phyloP scores from a whole-genome alignment of 2,113 vertebrate species.

The Aplodontia rufa region DNA sequence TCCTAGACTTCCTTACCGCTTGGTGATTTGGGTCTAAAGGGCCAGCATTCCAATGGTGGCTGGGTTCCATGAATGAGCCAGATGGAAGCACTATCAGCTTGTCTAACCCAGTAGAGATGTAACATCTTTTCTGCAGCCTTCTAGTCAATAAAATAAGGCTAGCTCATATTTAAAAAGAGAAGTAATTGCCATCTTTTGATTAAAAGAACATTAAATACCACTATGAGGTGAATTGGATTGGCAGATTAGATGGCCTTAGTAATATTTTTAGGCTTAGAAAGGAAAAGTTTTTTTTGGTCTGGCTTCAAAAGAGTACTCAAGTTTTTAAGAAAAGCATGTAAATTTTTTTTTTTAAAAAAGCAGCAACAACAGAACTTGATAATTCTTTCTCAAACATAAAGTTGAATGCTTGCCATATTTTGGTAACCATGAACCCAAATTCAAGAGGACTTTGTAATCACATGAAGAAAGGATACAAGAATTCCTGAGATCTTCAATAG shows the following conservation, averaged over 20 bases:
- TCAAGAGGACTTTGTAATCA: neutral
- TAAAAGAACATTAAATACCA: neutral
- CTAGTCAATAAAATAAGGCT: neutral
- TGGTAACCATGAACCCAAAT: neutral
- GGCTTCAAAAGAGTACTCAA: neutral
- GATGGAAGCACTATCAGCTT: neutral
- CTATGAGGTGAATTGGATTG: neutral
- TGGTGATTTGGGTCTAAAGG: neutral
- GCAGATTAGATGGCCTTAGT: slow-evolving; percentile 9
- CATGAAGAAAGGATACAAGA: neutral
- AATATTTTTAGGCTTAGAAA: neutral
- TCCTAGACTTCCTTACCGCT: neutral
- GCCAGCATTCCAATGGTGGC: neutral
- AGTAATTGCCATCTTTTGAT: neutral
- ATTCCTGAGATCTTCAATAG: neutral
- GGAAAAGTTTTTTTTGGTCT: neutral
- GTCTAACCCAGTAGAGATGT: neutral
- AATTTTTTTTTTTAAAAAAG: neutral
- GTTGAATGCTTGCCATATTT: neutral
- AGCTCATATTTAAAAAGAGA: neutral
- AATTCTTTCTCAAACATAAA: neutral
- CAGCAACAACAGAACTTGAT: neutral
- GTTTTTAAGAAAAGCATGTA: neutral
- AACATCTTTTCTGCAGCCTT: neutral
- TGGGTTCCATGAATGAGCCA: neutral